Conservation (phyloP, 1,140 invertebrate genomes). For the Bradynema listronoti region DNA sequence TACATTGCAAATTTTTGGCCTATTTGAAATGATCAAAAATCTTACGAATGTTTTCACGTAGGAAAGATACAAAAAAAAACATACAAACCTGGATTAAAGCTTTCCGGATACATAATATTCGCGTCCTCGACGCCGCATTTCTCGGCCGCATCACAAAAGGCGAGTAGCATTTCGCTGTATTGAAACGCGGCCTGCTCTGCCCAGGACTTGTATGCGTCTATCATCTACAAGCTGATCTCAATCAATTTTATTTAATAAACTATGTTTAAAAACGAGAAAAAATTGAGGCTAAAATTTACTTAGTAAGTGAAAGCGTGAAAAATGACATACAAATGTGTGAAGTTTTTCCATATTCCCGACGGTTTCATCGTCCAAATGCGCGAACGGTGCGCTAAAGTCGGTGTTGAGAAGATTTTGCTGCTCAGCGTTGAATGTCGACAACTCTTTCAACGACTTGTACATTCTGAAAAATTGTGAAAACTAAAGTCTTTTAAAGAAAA, state of each 20-base stretch:
- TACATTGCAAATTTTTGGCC: no score
- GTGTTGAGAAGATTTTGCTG: conserved; percentile 4
- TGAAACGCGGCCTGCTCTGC: background rate
- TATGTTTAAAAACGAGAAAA: no score
- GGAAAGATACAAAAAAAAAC: no score
- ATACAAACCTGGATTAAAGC: background rate
- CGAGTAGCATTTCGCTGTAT: background rate
- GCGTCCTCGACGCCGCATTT: background rate
- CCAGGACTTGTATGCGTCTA: background rate
- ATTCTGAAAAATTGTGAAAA: conserved; percentile 7
- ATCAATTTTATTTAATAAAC: no score
- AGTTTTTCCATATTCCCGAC: background rate
- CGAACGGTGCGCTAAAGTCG: background rate
- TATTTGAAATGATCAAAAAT: no score
- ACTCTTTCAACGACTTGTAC: background rate
- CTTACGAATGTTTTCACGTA: no score
- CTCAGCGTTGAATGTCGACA: background rate
- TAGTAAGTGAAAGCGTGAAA: background rate
- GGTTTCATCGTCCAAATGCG: background rate
- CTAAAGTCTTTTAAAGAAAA: no score
- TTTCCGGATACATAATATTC: background rate
- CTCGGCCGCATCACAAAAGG: background rate
- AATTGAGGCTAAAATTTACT: background rate
- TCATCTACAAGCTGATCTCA: no score
- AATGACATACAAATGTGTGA: background rate